phyloP scores from a whole-genome alignment of 92 coral and sea anemone species.

The Palythoa grandis region DNA sequence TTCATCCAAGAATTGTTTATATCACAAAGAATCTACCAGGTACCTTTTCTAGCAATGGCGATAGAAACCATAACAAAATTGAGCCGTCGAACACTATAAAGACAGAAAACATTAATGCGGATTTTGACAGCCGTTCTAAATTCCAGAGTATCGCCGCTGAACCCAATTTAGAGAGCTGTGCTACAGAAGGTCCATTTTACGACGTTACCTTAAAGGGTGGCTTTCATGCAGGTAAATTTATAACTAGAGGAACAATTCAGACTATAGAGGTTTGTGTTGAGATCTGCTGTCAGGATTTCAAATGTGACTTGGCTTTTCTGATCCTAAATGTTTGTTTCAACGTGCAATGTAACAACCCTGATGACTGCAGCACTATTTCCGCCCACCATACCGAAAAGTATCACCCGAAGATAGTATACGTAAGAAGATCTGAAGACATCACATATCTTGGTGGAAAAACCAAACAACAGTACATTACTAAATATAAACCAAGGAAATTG shows the following conservation, averaged over 20 bases:
- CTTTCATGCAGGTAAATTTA: conserved; percentile 73
- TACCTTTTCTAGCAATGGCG: neutral
- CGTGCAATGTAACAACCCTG: conserved; percentile 56
- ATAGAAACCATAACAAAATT: neutral
- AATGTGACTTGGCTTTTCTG: conserved; percentile 82
- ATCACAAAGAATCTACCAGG: neutral
- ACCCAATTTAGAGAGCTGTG: conserved; percentile 18
- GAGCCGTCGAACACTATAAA: neutral
- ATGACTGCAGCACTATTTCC: conserved; percentile 55
- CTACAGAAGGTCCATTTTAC: conserved; percentile 28
- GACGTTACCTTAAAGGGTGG: conserved; percentile 85
- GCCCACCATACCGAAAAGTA: conserved; percentile 59
- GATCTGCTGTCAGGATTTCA: conserved; percentile 63
- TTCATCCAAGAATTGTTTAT: conserved; percentile 11
- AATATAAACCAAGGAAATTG: neutral
- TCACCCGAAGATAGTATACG: conserved; percentile 62
- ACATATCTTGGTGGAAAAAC: neutral
- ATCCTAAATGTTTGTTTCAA: conserved; percentile 78
- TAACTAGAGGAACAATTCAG: conserved; percentile 64
- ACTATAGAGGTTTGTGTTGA: conserved; percentile 69
- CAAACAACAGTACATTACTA: neutral
- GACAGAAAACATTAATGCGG: neutral
- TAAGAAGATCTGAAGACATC: conserved; percentile 16
- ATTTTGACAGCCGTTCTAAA: neutral
- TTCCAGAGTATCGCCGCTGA: neutral